These are phyloP conservation scores for Corythoichthys intestinalis DNA, from an alignment of 2,113 vertebrate genomes.

Conservation along the genomic window DNA sequence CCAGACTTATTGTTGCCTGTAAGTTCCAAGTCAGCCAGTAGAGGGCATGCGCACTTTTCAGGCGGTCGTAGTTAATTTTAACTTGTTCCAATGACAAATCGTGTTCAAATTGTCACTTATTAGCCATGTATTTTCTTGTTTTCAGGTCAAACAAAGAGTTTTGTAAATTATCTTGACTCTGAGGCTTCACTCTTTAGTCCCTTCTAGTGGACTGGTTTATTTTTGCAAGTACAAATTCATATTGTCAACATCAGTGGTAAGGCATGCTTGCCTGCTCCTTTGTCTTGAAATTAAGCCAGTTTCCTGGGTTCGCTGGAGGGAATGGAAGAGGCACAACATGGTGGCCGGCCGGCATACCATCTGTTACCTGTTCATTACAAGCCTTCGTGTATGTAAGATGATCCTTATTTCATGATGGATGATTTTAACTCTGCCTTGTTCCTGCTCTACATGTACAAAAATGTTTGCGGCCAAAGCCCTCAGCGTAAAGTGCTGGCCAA, in stretches of 20 bases:
- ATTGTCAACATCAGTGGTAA: neutral
- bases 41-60: too few relatives aligned
- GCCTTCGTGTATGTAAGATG: slow-evolving; percentile 7
- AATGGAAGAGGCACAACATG: slow-evolving; percentile 27
- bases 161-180: too few relatives aligned
- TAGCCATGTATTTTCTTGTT: too few relatives aligned
- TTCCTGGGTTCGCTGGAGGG: slow-evolving; percentile 44
- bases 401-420: slow-evolving; percentile 9
- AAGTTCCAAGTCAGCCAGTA: too few relatives aligned
- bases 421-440: neutral
- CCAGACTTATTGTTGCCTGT: too few relatives aligned
- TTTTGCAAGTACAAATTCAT: neutral
- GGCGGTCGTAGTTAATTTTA: too few relatives aligned
- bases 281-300: slow-evolving; percentile 14
- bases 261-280: neutral
- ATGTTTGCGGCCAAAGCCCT: neutral
- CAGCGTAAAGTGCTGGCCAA: too few relatives aligned
- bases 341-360: slow-evolving; percentile 41
- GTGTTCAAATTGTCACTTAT: too few relatives aligned
- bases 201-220: neutral
- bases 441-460: neutral
- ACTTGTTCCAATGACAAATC: too few relatives aligned
- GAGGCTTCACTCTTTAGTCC: too few relatives aligned
- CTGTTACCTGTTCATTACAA: slow-evolving; percentile 31
- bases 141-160: too few relatives aligned